These are phyloP conservation scores for Cathartes aura DNA, from an alignment of 2,113 vertebrate species.

Conservation along the genomic window DNA sequence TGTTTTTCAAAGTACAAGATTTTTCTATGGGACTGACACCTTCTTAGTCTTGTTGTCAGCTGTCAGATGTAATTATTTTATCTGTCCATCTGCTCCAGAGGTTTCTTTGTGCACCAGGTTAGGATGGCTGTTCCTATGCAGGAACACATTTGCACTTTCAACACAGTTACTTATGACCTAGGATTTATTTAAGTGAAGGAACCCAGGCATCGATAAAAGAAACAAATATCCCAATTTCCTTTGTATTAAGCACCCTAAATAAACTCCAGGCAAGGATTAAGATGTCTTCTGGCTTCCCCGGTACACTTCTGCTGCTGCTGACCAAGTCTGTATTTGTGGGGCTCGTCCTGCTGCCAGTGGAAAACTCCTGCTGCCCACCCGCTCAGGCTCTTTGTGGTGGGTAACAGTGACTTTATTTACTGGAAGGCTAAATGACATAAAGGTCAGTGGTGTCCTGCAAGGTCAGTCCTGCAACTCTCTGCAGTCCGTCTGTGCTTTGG, in stretches of 20 bases:
- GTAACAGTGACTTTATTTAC: no score
- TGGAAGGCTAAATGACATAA: rapidly evolving
- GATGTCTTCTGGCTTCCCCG: rapidly evolving
- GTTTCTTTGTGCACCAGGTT: background rate
- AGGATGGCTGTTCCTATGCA: rapidly evolving
- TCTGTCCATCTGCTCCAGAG: background rate
- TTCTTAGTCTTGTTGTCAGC: background rate
- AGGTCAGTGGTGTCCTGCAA: background rate
- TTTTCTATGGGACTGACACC: background rate
- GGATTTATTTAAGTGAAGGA: background rate
- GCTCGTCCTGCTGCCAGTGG: background rate
- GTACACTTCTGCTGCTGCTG: rapidly evolving
- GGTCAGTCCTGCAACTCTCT: background rate
- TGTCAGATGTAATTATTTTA: background rate
- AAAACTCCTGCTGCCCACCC: background rate
- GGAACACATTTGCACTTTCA: background rate
- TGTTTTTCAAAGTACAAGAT: background rate
- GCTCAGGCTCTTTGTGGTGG: rapidly evolving
- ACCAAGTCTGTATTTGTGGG: background rate
- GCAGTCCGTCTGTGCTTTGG: rapidly evolving
- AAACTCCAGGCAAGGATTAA: background rate
- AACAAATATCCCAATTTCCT: rapidly evolving
- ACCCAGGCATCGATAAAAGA: rapidly evolving
- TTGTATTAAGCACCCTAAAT: rapidly evolving
- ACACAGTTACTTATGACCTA: rapidly evolving